phyloP scores from a whole-genome alignment of 1,140 invertebrate genomes.

The Drosophila elegans region DNA sequence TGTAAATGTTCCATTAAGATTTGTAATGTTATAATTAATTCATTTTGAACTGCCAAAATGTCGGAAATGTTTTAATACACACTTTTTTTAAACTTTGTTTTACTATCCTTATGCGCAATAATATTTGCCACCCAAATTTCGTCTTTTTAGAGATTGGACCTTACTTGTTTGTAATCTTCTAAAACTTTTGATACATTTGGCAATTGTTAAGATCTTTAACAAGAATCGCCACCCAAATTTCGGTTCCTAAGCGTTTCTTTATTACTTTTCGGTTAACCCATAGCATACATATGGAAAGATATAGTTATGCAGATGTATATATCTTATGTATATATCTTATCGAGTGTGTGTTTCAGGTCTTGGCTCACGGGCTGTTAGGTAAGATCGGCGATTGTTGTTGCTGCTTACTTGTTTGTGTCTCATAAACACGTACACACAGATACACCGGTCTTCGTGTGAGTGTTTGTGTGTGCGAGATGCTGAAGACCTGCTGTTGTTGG shows the following conservation, averaged over 20 bases:
- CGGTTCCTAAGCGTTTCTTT: neutral
- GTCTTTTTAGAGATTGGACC: neutral
- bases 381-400: constrained; percentile 63
- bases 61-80: too few species aligned
- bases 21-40: too few species aligned
- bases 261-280: neutral
- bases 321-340: constrained; percentile 10
- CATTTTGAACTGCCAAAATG: too few species aligned
- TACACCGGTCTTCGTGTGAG: constrained; percentile 14
- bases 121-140: neutral
- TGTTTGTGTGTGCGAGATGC: constrained; percentile 57
- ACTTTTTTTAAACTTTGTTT: too few species aligned
- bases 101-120: neutral
- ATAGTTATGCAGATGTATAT: constrained; percentile 25
- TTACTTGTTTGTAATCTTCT: too few species aligned
- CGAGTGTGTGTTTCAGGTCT: constrained; percentile 36
- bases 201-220: too few species aligned
- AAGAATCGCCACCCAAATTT: neutral
- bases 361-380: constrained; percentile 68
- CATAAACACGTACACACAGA: constrained; percentile 74
- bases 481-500: constrained; percentile 66
- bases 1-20: too few species aligned
- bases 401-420: constrained; percentile 54
- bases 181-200: too few species aligned
- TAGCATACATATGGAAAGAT: constrained; percentile 12